Percentiles rank a stretch among this genome's conserved stretches.
Evolutionary conservation across 2,113 vertebrate genomes (phyloP).

Genomic region (Meleagris gallopavo): DNA sequence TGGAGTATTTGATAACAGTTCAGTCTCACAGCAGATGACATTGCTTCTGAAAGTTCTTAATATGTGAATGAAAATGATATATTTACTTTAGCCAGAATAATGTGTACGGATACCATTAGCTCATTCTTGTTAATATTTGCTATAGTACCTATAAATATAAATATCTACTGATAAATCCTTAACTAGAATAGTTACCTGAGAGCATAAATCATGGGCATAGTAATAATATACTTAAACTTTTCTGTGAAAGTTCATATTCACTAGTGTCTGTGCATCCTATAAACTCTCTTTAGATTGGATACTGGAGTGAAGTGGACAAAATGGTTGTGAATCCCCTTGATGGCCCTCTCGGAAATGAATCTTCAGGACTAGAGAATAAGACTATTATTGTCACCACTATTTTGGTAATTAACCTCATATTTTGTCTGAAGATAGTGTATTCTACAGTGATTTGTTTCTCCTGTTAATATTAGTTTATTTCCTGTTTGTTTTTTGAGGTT

Average conservation of each 20-base stretch:
- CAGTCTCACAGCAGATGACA: not conserved
- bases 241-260: not conserved
- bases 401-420: constrained; percentile 86
- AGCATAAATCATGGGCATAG: not conserved
- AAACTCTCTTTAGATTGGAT: constrained; percentile 89
- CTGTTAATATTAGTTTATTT: not conserved
- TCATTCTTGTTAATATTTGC: not conserved
- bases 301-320: constrained; percentile 98
- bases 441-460: constrained; percentile 11
- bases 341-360: constrained; percentile 89
- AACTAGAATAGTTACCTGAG: not conserved
- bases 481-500: not conserved
- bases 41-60: not conserved
- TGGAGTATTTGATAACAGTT: not conserved
- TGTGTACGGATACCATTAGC: not conserved
- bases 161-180: not conserved
- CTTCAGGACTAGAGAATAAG: constrained; percentile 96
- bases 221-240: not conserved
- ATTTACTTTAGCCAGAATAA: not conserved
- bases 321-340: constrained; percentile 97
- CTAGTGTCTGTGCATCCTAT: constrained; percentile 48
- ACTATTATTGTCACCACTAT: constrained; percentile 98
- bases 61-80: not conserved
- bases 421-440: constrained; percentile 51
- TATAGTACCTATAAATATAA: not conserved